Evolutionary conservation across 2,113 vertebrate species (phyloP), one percentile per base, ranked within the genome.

Genomic region (Melanerpes aurifrons): DNA sequence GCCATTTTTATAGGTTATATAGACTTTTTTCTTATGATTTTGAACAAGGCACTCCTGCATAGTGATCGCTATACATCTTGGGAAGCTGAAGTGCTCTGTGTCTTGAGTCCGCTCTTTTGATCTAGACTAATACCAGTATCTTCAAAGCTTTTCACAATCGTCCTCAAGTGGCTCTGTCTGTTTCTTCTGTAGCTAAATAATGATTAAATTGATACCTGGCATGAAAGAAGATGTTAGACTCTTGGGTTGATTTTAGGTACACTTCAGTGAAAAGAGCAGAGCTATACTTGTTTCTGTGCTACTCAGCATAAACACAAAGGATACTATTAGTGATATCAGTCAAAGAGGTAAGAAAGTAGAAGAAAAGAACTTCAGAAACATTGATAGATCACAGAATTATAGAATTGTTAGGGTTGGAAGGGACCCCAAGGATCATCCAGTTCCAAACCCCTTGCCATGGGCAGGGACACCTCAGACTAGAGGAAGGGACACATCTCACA

Each of bases 271-370:
- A 63, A 32, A 70, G 15, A 76, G 11, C 79, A 61, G 45, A 69
- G 31, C 69, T 75, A 7, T 58, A 29, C 25, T 26, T 80, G 28
- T 87, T 86, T 87, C 31, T 74, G 4, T 58, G 76, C 57, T 87
- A 28, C 21, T 83, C 4, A n/a, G 56, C 0, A 1, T 35, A 82
- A 82, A 63, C 22, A 50, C 1, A 6, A 91, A 88, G 35, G 25
- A 35, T 80, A 35, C 58, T 28, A 84, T 90, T 91, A 92, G 92
- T 82, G 59, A 68, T 16, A 87, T 74, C 54, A 81, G 81, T 57
- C 77, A 83, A 16, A 87, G 31, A 15, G 20, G 71, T 71, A 70
- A 78, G 32, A 82, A 90, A 77, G 58, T 29, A 78, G 63, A 76
- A 91, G 50, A 85, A 76, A 77, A 75, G 28, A 81, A 75, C 48